Base-by-base conservation (phyloP, 37 sponge, comb jelly and placozoan species). In the Spongia lamella region DNA sequence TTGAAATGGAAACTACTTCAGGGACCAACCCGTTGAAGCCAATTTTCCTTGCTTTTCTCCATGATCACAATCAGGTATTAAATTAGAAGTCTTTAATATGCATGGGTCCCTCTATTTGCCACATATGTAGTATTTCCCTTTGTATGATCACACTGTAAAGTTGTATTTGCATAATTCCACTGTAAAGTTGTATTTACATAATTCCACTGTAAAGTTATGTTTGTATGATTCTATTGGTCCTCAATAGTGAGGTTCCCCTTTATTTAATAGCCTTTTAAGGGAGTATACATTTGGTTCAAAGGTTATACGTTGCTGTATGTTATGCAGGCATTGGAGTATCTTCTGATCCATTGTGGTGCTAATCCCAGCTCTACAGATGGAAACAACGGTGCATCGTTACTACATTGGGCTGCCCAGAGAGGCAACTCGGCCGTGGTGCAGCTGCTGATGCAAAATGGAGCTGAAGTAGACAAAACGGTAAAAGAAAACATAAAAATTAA, bases 11-110 rank as follows among this genome's bases (percentile, higher is more conserved):
- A 30, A 76, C 65, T 14, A 72, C 87, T 33, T 53, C 34, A 17
- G 39, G 35, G 24, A 39, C 68, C 0, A 58, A 56, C 0, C 84
- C 84, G 5, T 30, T 79, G 56, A 73, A 75, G 11, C 81, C 84
- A 24, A 73, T 90, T 26, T 81, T 82, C 53, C 59, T 90, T 25
- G 83, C 87, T 20, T 90, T 85, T 53, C 56, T 73, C 33, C 61
- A 78, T 26, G 91, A 90, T 64, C 86, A 90, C 71, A 73, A 38
- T 51, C 86, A 86, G 63, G 87, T 90, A 35, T n/a, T n/a, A n/a
- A n/a, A n/a, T n/a, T n/a, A n/a, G n/a, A n/a, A n/a, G n/a, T n/a
- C n/a, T n/a, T n/a, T n/a, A n/a, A n/a, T n/a, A n/a, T n/a, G n/a
- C n/a, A n/a, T n/a, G n/a, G n/a, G n/a, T n/a, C n/a, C n/a, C n/a